Evolutionary conservation across 2,888 invertebrate species (phyloP).

Genomic region (Trisateles emortualis): DNA sequence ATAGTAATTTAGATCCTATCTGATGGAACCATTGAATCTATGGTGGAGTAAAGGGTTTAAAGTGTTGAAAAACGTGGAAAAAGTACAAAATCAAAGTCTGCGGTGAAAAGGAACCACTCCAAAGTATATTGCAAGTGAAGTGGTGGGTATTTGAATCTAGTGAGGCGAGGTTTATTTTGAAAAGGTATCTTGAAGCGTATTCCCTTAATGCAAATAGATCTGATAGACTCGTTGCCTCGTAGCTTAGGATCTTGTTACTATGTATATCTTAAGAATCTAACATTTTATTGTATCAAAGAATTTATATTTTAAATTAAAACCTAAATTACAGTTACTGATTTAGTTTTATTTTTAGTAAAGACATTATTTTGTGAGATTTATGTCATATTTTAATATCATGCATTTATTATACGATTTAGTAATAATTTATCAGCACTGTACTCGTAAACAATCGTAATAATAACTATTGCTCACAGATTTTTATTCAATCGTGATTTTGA

Average conservation of each 20-base stretch:
- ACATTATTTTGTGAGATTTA: too few species aligned
- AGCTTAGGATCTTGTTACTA: not conserved
- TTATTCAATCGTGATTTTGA: too few species aligned
- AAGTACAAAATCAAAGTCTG: slow-evolving; percentile 66
- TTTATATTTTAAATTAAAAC: too few species aligned
- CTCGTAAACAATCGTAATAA: too few species aligned
- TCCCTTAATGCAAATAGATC: slow-evolving; percentile 12
- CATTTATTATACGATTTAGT: too few species aligned
- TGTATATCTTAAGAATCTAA: not conserved
- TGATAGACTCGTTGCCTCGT: slow-evolving; percentile 7
- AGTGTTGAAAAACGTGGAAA: slow-evolving; percentile 70
- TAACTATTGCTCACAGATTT: too few species aligned
- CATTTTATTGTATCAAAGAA: too few species aligned
- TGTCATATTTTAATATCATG: too few species aligned
- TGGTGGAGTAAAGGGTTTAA: slow-evolving; percentile 64
- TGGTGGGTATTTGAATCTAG: slow-evolving; percentile 35
- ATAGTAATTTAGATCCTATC: slow-evolving; percentile 83
- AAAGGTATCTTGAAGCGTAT: slow-evolving; percentile 20
- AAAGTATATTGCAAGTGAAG: slow-evolving; percentile 49
- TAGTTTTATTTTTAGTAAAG: too few species aligned
- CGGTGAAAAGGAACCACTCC: slow-evolving; percentile 54
- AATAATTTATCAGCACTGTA: too few species aligned
- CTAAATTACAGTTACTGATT: too few species aligned
- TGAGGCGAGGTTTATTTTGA: slow-evolving; percentile 21
- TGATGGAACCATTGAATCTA: slow-evolving; percentile 74